Percentiles rank a stretch among this genome's conserved stretches.
These are phyloP conservation scores for Scaptomyza flava DNA, from an alignment of 2,888 invertebrate genomes.

Conservation along the genomic window DNA sequence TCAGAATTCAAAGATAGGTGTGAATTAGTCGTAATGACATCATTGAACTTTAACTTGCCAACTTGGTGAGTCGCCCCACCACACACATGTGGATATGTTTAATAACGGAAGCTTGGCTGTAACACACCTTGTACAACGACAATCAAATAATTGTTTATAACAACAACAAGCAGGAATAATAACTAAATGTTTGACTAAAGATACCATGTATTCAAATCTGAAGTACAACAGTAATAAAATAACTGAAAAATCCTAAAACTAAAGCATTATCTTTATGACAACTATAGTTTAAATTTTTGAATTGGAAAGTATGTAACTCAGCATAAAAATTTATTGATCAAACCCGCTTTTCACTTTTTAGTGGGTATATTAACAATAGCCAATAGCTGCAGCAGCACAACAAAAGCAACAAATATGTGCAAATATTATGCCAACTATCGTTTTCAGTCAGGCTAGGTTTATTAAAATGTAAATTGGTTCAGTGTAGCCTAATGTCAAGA, in stretches of 20 bases:
- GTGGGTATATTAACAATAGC: slow-evolving; percentile 37
- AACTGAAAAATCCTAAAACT: background rate
- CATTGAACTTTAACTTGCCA: slow-evolving; percentile 79
- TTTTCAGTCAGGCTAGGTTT: slow-evolving; percentile 42
- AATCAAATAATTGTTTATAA: slow-evolving; percentile 39
- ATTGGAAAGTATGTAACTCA: too few relatives aligned
- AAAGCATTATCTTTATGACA: background rate
- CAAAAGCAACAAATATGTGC: slow-evolving; percentile 39
- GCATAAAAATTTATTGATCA: background rate
- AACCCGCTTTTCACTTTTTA: background rate
- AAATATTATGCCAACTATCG: slow-evolving; percentile 56
- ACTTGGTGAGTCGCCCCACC: slow-evolving; percentile 47
- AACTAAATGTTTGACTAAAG: slow-evolving; percentile 4
- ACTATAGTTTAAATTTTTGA: background rate
- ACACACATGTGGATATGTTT: slow-evolving; percentile 26
- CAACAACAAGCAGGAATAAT: slow-evolving; percentile 17
- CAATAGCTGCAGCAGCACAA: slow-evolving; percentile 11
- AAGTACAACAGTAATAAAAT: background rate
- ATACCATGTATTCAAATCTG: slow-evolving; percentile 13
- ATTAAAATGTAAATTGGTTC: slow-evolving; percentile 64
- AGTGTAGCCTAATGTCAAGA: slow-evolving; percentile 49
- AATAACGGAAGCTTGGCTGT: slow-evolving; percentile 71
- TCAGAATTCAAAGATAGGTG: slow-evolving; percentile 78
- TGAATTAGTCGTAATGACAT: slow-evolving; percentile 80
- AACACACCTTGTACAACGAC: slow-evolving; percentile 67